Evolutionary conservation across 2,797 vertebrate genomes (phyloP).

Genomic region (Rhodeus uyekii): DNA sequence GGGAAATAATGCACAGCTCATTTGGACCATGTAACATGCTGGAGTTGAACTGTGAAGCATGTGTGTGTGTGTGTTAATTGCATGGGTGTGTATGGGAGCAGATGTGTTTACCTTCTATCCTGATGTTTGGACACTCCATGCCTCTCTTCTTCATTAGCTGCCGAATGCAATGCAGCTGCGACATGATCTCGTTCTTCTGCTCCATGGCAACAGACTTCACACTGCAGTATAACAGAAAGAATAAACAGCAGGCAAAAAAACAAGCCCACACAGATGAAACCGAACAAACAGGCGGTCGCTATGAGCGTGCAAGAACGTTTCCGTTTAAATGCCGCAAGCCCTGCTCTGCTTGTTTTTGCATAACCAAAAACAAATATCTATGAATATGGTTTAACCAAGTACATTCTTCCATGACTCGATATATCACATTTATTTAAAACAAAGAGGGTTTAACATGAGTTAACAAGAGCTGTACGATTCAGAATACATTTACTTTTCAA

Average conservation of each 20-base stretch:
- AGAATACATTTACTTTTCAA: too few species aligned
- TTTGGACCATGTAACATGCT: not conserved
- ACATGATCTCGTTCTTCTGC: constrained; percentile 92
- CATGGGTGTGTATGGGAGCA: not conserved
- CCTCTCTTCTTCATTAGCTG: constrained; percentile 90
- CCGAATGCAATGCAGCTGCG: constrained; percentile 87
- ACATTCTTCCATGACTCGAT: not conserved
- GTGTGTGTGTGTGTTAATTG: not conserved
- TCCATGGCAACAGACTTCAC: constrained; percentile 88
- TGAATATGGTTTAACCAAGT: not conserved
- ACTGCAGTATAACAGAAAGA: constrained; percentile 64
- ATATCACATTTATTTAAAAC: not conserved
- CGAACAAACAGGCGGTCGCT: not conserved
- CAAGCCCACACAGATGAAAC: not conserved
- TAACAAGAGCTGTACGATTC: not conserved
- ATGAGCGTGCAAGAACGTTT: not conserved
- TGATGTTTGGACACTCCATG: constrained; percentile 82
- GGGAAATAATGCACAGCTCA: not conserved
- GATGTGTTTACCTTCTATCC: constrained; percentile 71
- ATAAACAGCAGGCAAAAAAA: not conserved
- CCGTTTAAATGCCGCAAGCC: not conserved
- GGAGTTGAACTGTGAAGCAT: not conserved
- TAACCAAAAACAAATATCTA: not conserved
- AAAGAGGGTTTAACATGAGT: not conserved
- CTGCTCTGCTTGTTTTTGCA: not conserved